Evolutionary conservation across 2,797 vertebrate genomes (phyloP), one percentile per base, ranked within the genome.

Genomic region (Cebuella pygmaea): DNA sequence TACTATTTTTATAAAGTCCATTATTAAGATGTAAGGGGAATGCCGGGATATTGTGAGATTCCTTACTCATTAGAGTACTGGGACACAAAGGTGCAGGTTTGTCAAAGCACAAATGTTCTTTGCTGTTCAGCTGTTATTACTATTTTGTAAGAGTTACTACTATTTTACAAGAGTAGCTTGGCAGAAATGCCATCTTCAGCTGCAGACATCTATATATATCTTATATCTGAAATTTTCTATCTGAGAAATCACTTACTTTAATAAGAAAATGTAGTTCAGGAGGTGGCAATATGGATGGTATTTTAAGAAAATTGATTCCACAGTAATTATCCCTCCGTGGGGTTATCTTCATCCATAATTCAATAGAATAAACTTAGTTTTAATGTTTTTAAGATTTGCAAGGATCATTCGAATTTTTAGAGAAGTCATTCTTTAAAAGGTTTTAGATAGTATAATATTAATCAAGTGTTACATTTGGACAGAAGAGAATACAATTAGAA

Each of bases 371-470:
- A 84, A 90, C 20, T 88, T 87, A 89, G 64, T 52, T 84, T 92
- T 7, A 15, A 2, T 93, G 13, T 96, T 89, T 67, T 93, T 90
- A 94, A 87, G 79, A 64, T 74, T 89, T 83, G 61, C 39, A 80
- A 74, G 24, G 76, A 84, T 81, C 14, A 20, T 95, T 39, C 46
- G 59, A 94, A 86, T 94, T 91, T 78, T 85, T 55, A 81, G 36
- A 96, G 76, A 84, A 94, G 59, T 82, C 39, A n/a, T 44, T 90
- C 95, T 94, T 93, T 91, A 59, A 92, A 94, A 88, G 46, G 59
- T 44, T 96, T 92, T 79, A 83, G 93, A 14, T 72, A 95, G 80
- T 84, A 4, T 52, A 76, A 10, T 92, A 84, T 76, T 89, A 92
- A 81, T 84, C 46, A 88, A 24, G 26, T 57, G 14, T 88, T 94